These are phyloP conservation scores for Chlorodrepanis virens DNA, from an alignment of 2,113 vertebrate genomes.

Conservation along the genomic window DNA sequence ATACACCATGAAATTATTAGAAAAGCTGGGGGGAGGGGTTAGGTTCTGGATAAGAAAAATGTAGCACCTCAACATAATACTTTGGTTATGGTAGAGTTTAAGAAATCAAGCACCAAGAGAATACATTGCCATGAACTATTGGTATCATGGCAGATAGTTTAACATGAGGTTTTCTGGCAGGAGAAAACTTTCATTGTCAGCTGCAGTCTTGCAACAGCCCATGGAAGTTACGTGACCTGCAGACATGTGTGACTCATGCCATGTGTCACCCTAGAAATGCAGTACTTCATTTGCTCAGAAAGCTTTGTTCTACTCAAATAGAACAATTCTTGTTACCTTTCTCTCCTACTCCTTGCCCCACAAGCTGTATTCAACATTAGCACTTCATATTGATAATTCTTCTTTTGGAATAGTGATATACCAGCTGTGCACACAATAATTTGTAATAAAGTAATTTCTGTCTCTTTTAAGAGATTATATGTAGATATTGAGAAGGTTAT, in stretches of 20 bases:
- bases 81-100: constrained; percentile 29
- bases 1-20: not conserved
- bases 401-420: not conserved
- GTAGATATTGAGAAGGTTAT: not conserved
- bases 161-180: not conserved
- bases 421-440: not conserved
- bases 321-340: not conserved
- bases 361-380: not conserved
- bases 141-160: not conserved
- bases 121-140: not conserved
- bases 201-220: not conserved
- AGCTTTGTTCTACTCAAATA: not conserved
- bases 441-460: not conserved
- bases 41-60: not conserved
- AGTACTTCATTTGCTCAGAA: not conserved
- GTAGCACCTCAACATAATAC: constrained; percentile 28
- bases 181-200: not conserved
- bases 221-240: not conserved
- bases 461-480: not conserved
- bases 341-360: not conserved
- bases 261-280: not conserved
- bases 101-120: constrained; percentile 39
- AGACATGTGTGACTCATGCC: not conserved
- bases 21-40: not conserved
- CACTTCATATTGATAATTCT: not conserved